A percentile compares a stretch with the other conserved stretches of the same genome.
Conservation (phyloP, 92 coral and sea anemone genomes). For the Porites lobata region DNA sequence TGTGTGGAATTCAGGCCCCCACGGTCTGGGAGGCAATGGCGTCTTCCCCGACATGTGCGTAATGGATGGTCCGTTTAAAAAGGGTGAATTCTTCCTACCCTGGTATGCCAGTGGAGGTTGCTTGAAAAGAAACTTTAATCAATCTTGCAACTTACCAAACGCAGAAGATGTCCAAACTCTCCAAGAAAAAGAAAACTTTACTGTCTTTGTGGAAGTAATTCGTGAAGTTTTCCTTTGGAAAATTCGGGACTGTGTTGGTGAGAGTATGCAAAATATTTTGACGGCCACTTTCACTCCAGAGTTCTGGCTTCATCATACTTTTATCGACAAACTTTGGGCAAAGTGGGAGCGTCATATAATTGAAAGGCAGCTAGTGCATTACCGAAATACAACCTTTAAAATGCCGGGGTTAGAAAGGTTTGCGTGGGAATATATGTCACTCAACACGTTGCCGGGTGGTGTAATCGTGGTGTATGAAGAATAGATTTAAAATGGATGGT, state of each 20-base stretch:
- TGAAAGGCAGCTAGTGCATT: slow-evolving; percentile 49
- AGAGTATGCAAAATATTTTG: slow-evolving; percentile 47
- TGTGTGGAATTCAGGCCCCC: slow-evolving; percentile 68
- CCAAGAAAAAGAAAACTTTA: slow-evolving; percentile 16
- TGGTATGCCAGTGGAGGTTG: slow-evolving; percentile 64
- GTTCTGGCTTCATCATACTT: slow-evolving; percentile 76
- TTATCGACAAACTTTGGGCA: slow-evolving; percentile 79
- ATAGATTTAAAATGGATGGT: too few relatives aligned
- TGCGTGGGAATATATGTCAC: slow-evolving; percentile 54
- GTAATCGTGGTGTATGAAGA: slow-evolving; percentile 56
- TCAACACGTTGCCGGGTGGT: slow-evolving; percentile 55
- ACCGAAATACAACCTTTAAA: slow-evolving; percentile 17
- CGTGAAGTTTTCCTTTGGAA: slow-evolving; percentile 48
- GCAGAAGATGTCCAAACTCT: background rate
- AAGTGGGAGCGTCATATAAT: slow-evolving; percentile 59
- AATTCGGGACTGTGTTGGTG: slow-evolving; percentile 70
- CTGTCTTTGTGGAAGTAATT: slow-evolving; percentile 46
- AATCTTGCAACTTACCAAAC: slow-evolving; percentile 35
- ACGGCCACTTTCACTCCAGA: slow-evolving; percentile 65
- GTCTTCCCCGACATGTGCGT: slow-evolving; percentile 42
- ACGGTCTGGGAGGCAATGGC: slow-evolving; percentile 72
- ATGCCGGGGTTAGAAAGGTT: slow-evolving; percentile 61
- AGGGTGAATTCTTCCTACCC: slow-evolving; percentile 42
- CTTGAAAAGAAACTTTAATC: slow-evolving; percentile 55
- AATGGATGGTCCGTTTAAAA: slow-evolving; percentile 62